phyloP scores from a whole-genome alignment of 2,888 invertebrate species.

The Cybosia mesomella region DNA sequence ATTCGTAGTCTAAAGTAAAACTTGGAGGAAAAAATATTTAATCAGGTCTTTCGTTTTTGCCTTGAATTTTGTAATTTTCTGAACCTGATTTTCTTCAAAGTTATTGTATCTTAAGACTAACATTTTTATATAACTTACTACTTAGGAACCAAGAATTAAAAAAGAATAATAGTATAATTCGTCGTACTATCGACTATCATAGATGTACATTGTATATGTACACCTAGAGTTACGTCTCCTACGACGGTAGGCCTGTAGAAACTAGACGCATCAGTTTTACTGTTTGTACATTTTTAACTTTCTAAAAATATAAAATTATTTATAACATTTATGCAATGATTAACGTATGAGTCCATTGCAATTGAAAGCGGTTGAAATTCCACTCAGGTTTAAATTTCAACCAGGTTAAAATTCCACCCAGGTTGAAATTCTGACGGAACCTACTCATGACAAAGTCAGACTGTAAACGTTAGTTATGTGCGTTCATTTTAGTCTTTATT shows the following conservation, averaged over 20 bases:
- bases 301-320: no score
- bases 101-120: neutral
- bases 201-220: neutral
- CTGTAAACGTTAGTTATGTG: neutral
- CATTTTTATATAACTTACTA: neutral
- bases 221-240: no score
- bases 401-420: no score
- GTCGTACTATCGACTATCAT: neutral
- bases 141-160: neutral
- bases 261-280: no score
- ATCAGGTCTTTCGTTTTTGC: neutral
- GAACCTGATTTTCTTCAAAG: neutral
- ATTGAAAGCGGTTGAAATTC: no score
- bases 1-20: constrained; percentile 11
- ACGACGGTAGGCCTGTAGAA: no score
- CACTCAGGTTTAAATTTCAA: no score
- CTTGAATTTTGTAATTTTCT: neutral
- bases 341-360: no score
- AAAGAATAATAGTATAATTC: neutral
- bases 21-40: neutral
- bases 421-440: no score
- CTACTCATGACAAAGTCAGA: neutral
- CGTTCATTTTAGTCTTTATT: neutral
- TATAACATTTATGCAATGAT: no score
- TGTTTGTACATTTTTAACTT: no score